phyloP scores from a whole-genome alignment of 2,113 vertebrate genomes.

The Nymphicus hollandicus region DNA sequence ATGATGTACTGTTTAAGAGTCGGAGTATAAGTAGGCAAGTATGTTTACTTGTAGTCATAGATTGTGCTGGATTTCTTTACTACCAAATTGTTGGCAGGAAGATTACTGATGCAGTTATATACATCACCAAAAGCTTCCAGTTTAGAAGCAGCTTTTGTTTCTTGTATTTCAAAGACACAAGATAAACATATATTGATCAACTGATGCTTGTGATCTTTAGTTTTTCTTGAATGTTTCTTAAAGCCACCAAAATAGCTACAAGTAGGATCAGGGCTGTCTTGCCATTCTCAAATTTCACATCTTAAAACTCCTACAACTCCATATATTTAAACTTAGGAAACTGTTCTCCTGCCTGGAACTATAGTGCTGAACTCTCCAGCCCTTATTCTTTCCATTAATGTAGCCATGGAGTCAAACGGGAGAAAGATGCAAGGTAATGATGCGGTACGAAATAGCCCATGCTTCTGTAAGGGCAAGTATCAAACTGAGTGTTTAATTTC shows the following conservation, averaged over 20 bases:
- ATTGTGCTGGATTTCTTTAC: background rate
- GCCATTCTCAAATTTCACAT: background rate
- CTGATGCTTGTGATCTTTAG: background rate
- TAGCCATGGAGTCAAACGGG: accelerated
- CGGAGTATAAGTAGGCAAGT: background rate
- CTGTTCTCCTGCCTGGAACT: background rate
- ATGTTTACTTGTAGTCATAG: background rate
- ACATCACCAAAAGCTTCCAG: background rate
- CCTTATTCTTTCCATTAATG: background rate
- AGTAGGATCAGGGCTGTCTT: background rate
- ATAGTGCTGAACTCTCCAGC: background rate
- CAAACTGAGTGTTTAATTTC: background rate
- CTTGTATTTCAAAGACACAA: background rate
- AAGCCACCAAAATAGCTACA: background rate
- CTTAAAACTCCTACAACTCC: background rate
- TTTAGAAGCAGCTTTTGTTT: background rate
- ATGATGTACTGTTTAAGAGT: background rate
- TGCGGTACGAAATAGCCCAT: background rate
- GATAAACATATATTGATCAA: background rate
- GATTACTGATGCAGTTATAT: background rate
- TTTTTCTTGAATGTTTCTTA: background rate
- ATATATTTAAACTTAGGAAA: background rate
- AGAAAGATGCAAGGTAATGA: background rate
- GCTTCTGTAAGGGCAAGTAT: background rate
- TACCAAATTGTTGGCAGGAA: background rate